Evolutionary conservation across 30 jellyfish, hydroid and myxozoan species (phyloP), one percentile per base, ranked within the genome.

Genomic region (Mastigias papua): DNA sequence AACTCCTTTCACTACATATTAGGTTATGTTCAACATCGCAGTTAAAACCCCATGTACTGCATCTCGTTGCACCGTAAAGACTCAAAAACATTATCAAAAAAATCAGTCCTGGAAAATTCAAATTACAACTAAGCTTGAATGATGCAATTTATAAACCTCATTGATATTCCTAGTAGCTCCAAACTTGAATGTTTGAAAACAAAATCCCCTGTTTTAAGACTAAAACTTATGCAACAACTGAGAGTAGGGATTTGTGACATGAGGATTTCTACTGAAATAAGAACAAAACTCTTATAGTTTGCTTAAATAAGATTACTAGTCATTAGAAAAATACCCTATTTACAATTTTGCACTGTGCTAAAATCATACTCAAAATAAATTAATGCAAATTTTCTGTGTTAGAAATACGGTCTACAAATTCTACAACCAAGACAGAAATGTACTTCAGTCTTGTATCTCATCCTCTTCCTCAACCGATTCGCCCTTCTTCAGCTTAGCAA

Each of bases 401-500:
- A 46, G 60, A 46, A 46, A 46, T 46, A 46, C 16, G 60, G 13
- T 16, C 8, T 8, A 46, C 8, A 46, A 46, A 46, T 58, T 58
- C 70, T 8, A 58, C 25, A 63, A 15, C 19, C 74, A 63, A 63
- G 8, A 27, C 13, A 63, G 23, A 54, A 13, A 22, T 27, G 21
- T n/a, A 63, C 37, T 63, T 63, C 19, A 63, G 19, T 63, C 74
- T 10, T 69, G 75, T 1, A 16, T 84, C 13, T 27, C 58, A 3
- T 80, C 98, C 34, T 92, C 98, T 19, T 92, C 98, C 0, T 92
- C 97, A 26, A 86, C 79, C 42, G 26, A 19, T 83, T 92, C 98
- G 17, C 98, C 98, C 86, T 92, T 92, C 93, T 92, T 92, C 78
- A 92, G 37, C 71, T 92, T 92, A 49, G 93, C 19, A 20, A 92